Evolutionary conservation across 2,797 vertebrate species (phyloP), one percentile per base, ranked within the genome.

Genomic region (Sylvilagus floridanus): DNA sequence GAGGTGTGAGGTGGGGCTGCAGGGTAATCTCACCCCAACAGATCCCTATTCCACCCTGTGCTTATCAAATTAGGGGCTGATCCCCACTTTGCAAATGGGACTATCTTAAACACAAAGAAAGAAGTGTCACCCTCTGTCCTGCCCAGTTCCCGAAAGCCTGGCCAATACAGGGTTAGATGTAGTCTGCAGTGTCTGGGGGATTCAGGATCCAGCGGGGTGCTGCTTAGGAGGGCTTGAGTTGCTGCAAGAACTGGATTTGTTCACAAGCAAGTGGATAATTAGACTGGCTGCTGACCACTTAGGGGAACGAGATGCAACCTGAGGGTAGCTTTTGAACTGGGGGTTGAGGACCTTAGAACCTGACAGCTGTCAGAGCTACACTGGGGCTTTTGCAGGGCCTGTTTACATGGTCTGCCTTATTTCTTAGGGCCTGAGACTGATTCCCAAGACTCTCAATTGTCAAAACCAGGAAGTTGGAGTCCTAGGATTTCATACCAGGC

Each of bases 401-500:
- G 37, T 89, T 92, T 83, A 76, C 35, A 62, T 7, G 16, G 30
- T 47, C 84, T 90, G 81, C 54, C 81, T 83, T 84, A 68, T 69
- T 92, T 85, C 78, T 82, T 57, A 91, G 90, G 72, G 52, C 4
- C n/a, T 69, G 73, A 75, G 81, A 91, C 73, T 89, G 94, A 94
- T 69, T 94, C 60, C 75, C 66, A 93, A 82, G 65, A 90, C 28
- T 13, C 81, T 84, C 73, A 84, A 65, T 76, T 90, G 91, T 89
- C 91, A 30, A 92, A 90, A 90, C 30, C 68, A 75, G 93, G 87
- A 95, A 94, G 87, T 69, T 11, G 2, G 84, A 87, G 81, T 75
- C 88, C 52, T 96, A 84, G 65, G 47, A 91, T 95, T 97, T 96
- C 94, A 75, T 84, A 85, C 73, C 54, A 93, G 96, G 96, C 95